Conservation (phyloP, 2,113 vertebrate species). For the Nanger granti region DNA sequence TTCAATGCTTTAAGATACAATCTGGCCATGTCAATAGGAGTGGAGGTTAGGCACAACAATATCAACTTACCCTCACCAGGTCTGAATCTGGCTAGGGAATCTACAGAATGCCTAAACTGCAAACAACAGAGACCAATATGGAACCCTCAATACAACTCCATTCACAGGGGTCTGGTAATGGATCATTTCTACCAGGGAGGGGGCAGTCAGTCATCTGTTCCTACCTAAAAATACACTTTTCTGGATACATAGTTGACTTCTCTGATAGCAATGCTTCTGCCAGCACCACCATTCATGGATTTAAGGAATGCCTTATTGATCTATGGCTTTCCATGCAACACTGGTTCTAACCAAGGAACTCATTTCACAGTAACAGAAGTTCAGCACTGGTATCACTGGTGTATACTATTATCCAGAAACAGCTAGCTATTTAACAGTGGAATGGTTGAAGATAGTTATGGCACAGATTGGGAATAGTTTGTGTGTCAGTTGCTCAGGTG, state of each 20-base stretch:
- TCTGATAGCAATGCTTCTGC: neutral
- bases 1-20: neutral
- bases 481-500: neutral
- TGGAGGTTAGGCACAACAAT: neutral
- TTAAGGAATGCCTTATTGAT: neutral
- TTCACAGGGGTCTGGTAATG: neutral
- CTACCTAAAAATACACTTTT: neutral
- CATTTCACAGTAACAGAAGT: constrained; percentile 1
- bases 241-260: neutral
- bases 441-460: neutral
- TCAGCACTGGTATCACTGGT: neutral
- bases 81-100: neutral
- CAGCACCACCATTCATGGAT: neutral
- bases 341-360: constrained; percentile 3
- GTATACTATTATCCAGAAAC: neutral
- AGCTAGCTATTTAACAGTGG: neutral
- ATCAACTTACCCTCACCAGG: neutral
- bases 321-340: neutral
- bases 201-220: neutral
- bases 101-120: neutral
- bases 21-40: neutral
- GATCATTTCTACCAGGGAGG: neutral
- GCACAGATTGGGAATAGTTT: neutral
- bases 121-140: neutral
- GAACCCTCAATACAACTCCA: neutral